Evolutionary conservation across 2,797 vertebrate genomes (phyloP), one percentile per base, ranked within the genome.

Genomic region (Delichon dasypus): DNA sequence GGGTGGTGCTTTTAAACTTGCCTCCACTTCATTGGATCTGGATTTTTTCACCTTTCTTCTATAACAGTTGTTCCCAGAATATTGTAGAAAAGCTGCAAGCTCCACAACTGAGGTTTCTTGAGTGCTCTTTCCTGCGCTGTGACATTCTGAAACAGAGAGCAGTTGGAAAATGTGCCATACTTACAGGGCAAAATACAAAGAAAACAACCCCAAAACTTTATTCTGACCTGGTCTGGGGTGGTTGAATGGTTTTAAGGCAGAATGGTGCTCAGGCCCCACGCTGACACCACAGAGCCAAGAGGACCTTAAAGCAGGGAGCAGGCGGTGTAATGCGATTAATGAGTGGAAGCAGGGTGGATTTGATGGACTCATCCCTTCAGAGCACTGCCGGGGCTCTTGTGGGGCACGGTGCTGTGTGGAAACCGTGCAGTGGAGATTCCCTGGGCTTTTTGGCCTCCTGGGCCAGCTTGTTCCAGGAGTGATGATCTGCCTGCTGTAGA

Each of bases 261-360:
- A 50, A 2, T 0, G 23, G 9, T 55, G 58, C 30, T 61, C 8
- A 1, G 20, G 62, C 34, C 26, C 15, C 42, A 2, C 0, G 2
- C 34, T 48, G 42, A 9, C 64, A 25, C 9, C 60, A 11, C 30
- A 36, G 34, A 62, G 40, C 51, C 62, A 36, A 0, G 44, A 16
- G 55, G 32, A 14, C 11, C 2, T 19, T 16, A 5, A 14, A 15
- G 26, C 36, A 34, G 1, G 2, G 23, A 7, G 1, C 38, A 0
- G 48, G n/a, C 30, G 34, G 7, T 60, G 22, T 86, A 13, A 51
- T 67, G 50, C 4, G 12, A 55, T 93, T 51, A 51, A 19, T 4
- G 54, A 19, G 4, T 27, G n/a, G 20, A 30, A 64, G 34, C 2
- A 4, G 64, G 20, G 44, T 45, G 58, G 66, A 16, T 53, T 68